Conservation (phyloP, 2,888 invertebrate genomes). For the Tenthredo distinguenda region DNA sequence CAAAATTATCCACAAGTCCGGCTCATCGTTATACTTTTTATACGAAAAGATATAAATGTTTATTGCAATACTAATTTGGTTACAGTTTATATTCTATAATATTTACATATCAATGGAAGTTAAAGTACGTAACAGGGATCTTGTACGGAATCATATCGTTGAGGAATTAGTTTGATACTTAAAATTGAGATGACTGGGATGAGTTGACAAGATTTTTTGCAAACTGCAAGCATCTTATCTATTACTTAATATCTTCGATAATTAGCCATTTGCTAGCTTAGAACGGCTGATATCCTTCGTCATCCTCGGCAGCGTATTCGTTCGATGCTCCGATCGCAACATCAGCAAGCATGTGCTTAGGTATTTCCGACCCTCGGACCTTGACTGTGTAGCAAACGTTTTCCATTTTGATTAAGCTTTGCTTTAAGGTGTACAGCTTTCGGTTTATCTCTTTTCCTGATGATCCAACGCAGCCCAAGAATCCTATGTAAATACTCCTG, state of each 20-base stretch:
- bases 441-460: slow-evolving; percentile 83
- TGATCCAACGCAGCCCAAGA: slow-evolving; percentile 81
- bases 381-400: slow-evolving; percentile 89
- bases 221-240: not conserved
- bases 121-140: not conserved
- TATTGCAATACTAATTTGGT: not conserved
- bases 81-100: not conserved
- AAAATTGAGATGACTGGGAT: not conserved
- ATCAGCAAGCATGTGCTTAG: slow-evolving; percentile 83
- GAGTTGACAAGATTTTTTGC: not conserved
- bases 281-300: slow-evolving; percentile 78
- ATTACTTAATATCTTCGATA: not conserved
- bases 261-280: slow-evolving; percentile 32
- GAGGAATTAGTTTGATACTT: not conserved
- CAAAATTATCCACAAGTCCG: not conserved
- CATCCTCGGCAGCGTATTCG: slow-evolving; percentile 76
- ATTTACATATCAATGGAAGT: not conserved
- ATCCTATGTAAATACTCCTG: slow-evolving; percentile 84
- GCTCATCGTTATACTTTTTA: not conserved
- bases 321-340: slow-evolving; percentile 77
- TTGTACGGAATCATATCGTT: not conserved
- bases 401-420: slow-evolving; percentile 91
- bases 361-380: slow-evolving; percentile 90
- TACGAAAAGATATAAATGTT: slow-evolving; percentile 27
- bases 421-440: slow-evolving; percentile 86